Evolutionary conservation across 2,888 invertebrate genomes (phyloP).

Genomic region (Zhuqinia jingwanae): DNA sequence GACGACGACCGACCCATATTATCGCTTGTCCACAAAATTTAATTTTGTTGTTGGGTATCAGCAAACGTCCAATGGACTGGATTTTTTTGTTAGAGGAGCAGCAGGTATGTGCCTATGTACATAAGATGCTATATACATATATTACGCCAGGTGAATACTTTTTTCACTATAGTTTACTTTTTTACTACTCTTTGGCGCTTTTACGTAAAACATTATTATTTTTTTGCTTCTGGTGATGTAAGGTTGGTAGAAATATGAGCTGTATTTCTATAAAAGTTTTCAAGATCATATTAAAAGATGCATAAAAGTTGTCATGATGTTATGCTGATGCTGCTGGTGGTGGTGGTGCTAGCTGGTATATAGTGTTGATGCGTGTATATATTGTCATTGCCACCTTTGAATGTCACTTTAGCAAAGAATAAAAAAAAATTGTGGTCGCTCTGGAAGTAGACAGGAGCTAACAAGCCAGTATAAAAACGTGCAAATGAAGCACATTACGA

Average conservation of each 20-base stretch:
- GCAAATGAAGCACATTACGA: slow-evolving; percentile 29
- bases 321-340: neutral
- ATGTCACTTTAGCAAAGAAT: slow-evolving; percentile 56
- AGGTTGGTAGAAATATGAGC: slow-evolving; percentile 31
- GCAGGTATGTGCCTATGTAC: too few relatives aligned
- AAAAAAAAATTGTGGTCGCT: slow-evolving; percentile 53
- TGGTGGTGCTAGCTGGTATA: too few relatives aligned
- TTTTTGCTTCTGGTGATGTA: too few relatives aligned
- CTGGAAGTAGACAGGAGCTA: slow-evolving; percentile 42
- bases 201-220: too few relatives aligned
- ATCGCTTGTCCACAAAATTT: slow-evolving; percentile 47
- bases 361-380: slow-evolving; percentile 5
- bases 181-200: too few relatives aligned
- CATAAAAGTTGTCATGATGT: slow-evolving; percentile 1
- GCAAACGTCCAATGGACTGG: slow-evolving; percentile 3
- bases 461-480: slow-evolving; percentile 17
- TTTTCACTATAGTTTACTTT: too few relatives aligned
- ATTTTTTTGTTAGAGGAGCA: neutral
- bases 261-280: neutral
- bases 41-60: slow-evolving; percentile 28
- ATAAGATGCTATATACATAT: too few relatives aligned
- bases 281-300: neutral
- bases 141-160: too few relatives aligned
- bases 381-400: slow-evolving; percentile 69
- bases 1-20: slow-evolving; percentile 45